phyloP scores from a whole-genome alignment of 2,888 invertebrate species.

The Euplexia lucipara region DNA sequence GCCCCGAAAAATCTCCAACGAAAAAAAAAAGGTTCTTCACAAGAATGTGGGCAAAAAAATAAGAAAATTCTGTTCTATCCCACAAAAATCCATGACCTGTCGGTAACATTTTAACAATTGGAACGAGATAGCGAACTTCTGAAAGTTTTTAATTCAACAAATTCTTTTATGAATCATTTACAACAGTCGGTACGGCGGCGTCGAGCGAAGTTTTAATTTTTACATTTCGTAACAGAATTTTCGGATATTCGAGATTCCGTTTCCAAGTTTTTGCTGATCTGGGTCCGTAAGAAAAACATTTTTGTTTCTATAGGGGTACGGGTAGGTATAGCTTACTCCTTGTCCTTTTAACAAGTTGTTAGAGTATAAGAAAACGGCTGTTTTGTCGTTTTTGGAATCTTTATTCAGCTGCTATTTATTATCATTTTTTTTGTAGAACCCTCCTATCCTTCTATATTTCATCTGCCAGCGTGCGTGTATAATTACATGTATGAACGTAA shows the following conservation, averaged over 20 bases:
- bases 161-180: slow-evolving; percentile 68
- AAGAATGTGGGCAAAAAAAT: slow-evolving; percentile 44
- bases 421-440: no score
- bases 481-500: no score
- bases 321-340: background rate
- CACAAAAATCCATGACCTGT: slow-evolving; percentile 58
- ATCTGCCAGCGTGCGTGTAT: no score
- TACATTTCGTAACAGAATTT: slow-evolving; percentile 48
- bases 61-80: slow-evolving; percentile 32
- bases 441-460: no score
- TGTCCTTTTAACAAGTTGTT: background rate
- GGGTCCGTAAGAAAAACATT: slow-evolving; percentile 31
- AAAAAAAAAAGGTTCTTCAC: slow-evolving; percentile 28
- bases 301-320: slow-evolving; percentile 39
- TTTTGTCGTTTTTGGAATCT: background rate
- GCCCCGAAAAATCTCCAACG: slow-evolving; percentile 17
- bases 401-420: background rate
- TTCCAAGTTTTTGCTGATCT: slow-evolving; percentile 36
- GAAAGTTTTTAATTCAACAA: slow-evolving; percentile 66
- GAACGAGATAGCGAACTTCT: slow-evolving; percentile 58
- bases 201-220: slow-evolving; percentile 57
- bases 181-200: slow-evolving; percentile 44
- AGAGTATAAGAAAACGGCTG: background rate
- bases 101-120: slow-evolving; percentile 54
- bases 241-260: slow-evolving; percentile 48